Evolutionary conservation across 2,888 invertebrate genomes (phyloP).

Genomic region (Hemicrepidius hirtus): DNA sequence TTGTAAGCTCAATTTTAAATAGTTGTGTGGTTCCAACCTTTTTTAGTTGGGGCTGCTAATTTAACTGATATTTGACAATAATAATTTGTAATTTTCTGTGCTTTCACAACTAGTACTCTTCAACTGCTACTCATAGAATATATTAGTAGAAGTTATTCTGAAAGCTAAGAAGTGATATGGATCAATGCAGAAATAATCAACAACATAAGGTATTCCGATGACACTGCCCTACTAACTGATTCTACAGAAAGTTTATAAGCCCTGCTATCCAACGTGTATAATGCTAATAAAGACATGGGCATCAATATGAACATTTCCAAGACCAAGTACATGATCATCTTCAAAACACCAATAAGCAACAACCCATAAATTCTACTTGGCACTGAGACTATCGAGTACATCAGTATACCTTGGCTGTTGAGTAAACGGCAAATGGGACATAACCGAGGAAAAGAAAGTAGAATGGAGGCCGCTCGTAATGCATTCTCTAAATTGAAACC

Average conservation of each 20-base stretch:
- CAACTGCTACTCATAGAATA: constrained; percentile 2
- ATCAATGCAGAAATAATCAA: not conserved
- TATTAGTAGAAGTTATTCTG: not conserved
- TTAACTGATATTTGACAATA: no score
- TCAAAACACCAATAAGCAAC: not conserved
- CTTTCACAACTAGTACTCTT: not conserved
- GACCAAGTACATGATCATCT: not conserved
- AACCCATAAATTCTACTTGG: constrained; percentile 2
- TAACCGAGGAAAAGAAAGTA: not conserved
- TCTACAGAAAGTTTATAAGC: not conserved
- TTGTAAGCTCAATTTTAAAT: no score
- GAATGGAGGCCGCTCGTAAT: not conserved
- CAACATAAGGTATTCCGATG: not conserved
- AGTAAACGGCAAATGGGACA: constrained; percentile 5
- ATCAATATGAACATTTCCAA: not conserved
- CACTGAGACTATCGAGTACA: not conserved
- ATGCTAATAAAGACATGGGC: not conserved
- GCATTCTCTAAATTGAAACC: not conserved
- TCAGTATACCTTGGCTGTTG: not conserved
- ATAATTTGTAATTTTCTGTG: no score
- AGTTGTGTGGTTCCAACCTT: no score
- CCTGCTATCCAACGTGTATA: not conserved
- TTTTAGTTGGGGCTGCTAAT: no score
- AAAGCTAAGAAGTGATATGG: not conserved
- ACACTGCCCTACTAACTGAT: not conserved